Percentiles rank a stretch among this genome's conserved stretches.
Conservation (phyloP, 2,888 invertebrate species). For the Punctoribates punctum region DNA sequence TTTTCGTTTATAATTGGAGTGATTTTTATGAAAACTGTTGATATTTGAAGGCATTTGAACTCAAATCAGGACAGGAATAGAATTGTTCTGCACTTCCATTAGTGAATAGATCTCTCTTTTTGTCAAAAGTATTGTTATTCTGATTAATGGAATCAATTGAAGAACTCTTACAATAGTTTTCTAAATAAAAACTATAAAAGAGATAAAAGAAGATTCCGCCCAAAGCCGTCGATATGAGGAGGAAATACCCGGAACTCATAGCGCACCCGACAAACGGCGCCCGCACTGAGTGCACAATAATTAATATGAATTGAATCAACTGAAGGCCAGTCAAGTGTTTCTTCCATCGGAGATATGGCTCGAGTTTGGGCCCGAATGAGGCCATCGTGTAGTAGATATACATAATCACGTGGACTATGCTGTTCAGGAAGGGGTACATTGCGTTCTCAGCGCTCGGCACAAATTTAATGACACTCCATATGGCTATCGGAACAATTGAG, state of each 20-base stretch:
- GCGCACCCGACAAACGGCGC: slow-evolving; percentile 17
- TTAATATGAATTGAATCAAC: slow-evolving; percentile 38
- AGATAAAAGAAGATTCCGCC: slow-evolving; percentile 24
- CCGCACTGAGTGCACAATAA: slow-evolving; percentile 26
- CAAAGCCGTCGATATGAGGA: neutral
- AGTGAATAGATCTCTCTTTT: no score
- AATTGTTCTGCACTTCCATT: no score
- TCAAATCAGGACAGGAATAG: neutral
- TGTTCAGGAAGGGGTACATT: slow-evolving; percentile 35
- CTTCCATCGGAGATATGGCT: slow-evolving; percentile 42
- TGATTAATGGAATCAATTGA: neutral
- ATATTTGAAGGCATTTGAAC: neutral
- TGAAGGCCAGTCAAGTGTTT: slow-evolving; percentile 35
- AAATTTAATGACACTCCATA: slow-evolving; percentile 36
- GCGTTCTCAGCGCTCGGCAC: slow-evolving; percentile 27
- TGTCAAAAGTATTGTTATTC: neutral
- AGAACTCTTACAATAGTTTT: slow-evolving; percentile 19
- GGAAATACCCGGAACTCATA: neutral
- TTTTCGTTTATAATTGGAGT: no score
- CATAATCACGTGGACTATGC: slow-evolving; percentile 40
- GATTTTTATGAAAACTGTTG: slow-evolving; percentile 4
- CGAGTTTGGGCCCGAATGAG: slow-evolving; percentile 11
- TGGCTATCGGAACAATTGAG: slow-evolving; percentile 34
- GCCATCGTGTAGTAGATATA: slow-evolving; percentile 41
- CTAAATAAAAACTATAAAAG: slow-evolving; percentile 28